phyloP scores from a whole-genome alignment of 2,888 invertebrate genomes.

The Melipona beecheii region DNA sequence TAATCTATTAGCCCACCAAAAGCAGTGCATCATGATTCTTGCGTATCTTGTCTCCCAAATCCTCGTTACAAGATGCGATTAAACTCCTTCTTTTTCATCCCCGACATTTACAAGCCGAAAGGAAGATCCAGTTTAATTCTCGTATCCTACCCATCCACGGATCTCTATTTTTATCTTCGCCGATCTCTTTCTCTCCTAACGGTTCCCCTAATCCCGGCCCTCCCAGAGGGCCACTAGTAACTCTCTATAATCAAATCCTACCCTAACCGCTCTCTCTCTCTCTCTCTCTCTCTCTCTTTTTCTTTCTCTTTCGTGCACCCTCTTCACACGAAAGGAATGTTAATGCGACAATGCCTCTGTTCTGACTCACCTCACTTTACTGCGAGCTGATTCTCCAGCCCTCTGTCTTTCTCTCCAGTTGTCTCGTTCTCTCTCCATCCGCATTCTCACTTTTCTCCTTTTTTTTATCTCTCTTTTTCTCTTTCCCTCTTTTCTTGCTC shows the following conservation, averaged over 20 bases:
- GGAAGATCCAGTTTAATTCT: conserved; percentile 72
- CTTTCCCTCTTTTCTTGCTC: not conserved
- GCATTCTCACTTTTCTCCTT: conserved; percentile 42
- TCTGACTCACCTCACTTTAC: conserved; percentile 77
- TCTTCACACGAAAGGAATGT: conserved; percentile 84
- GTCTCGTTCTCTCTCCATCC: conserved; percentile 32
- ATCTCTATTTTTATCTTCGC: conserved; percentile 55
- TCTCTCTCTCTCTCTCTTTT: not conserved
- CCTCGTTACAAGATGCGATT: conserved; percentile 56
- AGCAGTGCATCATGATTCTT: conserved; percentile 4
- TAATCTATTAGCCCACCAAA: not conserved
- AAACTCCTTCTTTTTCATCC: conserved; percentile 54
- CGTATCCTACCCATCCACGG: conserved; percentile 42
- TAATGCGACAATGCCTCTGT: conserved; percentile 83
- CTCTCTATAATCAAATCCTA: conserved; percentile 83
- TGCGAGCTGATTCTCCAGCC: conserved; percentile 42
- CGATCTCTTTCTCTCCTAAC: conserved; percentile 32
- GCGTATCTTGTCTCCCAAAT: conserved; percentile 36
- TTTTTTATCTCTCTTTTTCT: not conserved
- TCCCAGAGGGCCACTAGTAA: conserved; percentile 71
- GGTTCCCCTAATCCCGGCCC: conserved; percentile 55
- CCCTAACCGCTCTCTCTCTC: conserved; percentile 74
- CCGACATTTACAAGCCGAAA: conserved; percentile 59
- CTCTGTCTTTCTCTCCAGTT: conserved; percentile 27
- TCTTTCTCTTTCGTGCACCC: conserved; percentile 70